phyloP scores from a whole-genome alignment of 2,888 invertebrate genomes.

The Leptopilina drosophilae region DNA sequence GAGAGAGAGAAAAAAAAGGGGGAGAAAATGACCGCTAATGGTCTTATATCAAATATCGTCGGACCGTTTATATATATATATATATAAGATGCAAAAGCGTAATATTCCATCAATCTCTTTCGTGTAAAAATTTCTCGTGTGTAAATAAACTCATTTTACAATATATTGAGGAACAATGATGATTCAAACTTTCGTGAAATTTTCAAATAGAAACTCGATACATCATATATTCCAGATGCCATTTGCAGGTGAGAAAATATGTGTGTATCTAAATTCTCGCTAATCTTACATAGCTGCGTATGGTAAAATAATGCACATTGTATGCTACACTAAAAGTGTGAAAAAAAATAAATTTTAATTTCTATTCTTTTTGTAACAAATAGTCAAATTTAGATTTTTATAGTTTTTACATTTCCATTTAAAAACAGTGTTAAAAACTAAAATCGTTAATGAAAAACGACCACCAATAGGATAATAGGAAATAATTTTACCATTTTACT shows the following conservation, averaged over 20 bases:
- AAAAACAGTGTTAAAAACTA: too few relatives aligned
- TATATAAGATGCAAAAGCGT: constrained; percentile 53
- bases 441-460: too few relatives aligned
- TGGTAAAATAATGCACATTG: too few relatives aligned
- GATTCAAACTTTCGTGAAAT: constrained; percentile 55
- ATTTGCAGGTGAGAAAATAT: constrained; percentile 42
- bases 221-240: constrained; percentile 60
- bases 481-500: too few relatives aligned
- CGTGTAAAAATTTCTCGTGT: constrained; percentile 66
- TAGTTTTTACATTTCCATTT: too few relatives aligned
- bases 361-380: too few relatives aligned
- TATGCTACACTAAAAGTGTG: too few relatives aligned
- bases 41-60: constrained; percentile 67
- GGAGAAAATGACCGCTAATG: constrained; percentile 65
- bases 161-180: constrained; percentile 50
- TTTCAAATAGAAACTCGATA: constrained; percentile 56
- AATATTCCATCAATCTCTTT: constrained; percentile 71
- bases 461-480: too few relatives aligned
- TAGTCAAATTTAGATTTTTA: too few relatives aligned
- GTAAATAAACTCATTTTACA: constrained; percentile 66
- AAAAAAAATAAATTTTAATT: too few relatives aligned
- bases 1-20: too few relatives aligned
- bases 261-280: not conserved
- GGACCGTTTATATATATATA: constrained; percentile 57
- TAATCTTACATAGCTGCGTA: not conserved